phyloP scores from a whole-genome alignment of 2,113 vertebrate species.

The Cairina moschata region DNA sequence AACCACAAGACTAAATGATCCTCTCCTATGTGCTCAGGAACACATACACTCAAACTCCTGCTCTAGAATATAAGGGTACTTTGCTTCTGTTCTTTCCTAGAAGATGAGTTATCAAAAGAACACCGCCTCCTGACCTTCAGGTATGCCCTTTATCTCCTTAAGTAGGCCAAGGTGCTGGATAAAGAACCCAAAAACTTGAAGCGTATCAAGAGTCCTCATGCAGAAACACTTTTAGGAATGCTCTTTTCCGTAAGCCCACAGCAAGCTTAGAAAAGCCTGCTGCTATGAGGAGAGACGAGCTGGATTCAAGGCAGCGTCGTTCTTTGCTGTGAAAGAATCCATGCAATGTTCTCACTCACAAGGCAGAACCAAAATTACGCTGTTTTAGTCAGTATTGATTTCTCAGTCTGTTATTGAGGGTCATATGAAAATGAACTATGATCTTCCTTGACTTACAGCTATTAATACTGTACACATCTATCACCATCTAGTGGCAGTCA shows the following conservation, averaged over 20 bases:
- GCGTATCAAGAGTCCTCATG: neutral
- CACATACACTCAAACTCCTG: neutral
- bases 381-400: neutral
- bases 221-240: neutral
- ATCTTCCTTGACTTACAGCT: neutral
- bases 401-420: neutral
- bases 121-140: neutral
- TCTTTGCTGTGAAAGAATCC: neutral
- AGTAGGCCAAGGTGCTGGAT: neutral
- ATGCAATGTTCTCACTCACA: neutral
- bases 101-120: neutral
- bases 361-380: neutral
- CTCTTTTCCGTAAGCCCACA: neutral
- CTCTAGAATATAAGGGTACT: neutral
- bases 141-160: neutral
- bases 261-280: neutral
- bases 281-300: fast-evolving
- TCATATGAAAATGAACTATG: neutral
- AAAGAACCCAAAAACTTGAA: neutral
- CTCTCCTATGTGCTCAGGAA: neutral
- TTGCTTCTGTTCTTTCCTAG: neutral
- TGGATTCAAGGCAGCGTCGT: neutral
- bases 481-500: slow-evolving; percentile 69
- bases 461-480: slow-evolving; percentile 17
- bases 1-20: neutral